Conservation (phyloP, 2,113 vertebrate species). For the Xenopus tropicalis region UCB_Xtro_10.0 CM004443.2:177965501-177966000, state of each 20-base stretch:
- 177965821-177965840: constrained; percentile 39
- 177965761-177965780: constrained; percentile 25
- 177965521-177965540: too few species aligned
- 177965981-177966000: constrained; percentile 68
- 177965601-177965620: too few species aligned
- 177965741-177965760: constrained; percentile 1
- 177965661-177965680: too few species aligned
- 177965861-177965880: constrained; percentile 68
- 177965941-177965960: constrained; percentile 93
- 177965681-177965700: neutral
- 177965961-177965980: constrained; percentile 90
- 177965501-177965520: too few species aligned
- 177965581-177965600: too few species aligned
- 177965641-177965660: too few species aligned
- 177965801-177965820: constrained; percentile 35
- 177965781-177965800: constrained; percentile 40
- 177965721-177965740: neutral
- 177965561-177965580: too few species aligned
- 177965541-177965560: too few species aligned
- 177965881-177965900: constrained; percentile 62
- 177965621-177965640: too few species aligned
- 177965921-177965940: constrained; percentile 76
- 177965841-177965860: constrained; percentile 56
- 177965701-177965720: too few species aligned
- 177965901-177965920: constrained; percentile 69